Base-by-base conservation (phyloP, 1,140 invertebrate species). In the Leptestheria dahalacensis region DNA sequence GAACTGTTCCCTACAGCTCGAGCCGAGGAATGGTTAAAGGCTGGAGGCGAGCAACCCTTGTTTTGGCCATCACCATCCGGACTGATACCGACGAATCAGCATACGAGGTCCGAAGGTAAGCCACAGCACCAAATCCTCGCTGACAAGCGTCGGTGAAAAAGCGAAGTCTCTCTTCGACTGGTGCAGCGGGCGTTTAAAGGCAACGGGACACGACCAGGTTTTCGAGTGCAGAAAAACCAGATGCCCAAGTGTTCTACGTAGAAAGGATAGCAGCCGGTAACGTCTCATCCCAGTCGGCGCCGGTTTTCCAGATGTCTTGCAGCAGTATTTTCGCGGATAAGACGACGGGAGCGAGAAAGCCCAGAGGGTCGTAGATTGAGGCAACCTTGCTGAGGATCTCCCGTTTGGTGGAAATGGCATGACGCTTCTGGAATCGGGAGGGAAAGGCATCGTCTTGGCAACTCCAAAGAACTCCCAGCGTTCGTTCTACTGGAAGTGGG, bases 1-100 rank as follows among this genome's bases (percentile, higher is more conserved):
- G 67, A 2, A 66, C 54, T 3, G 68, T 67, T 12, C 66, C 57
- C 6, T 49, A 46, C 15, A 62, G 48, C 29, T 61, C 60, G 11
- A 48, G 23, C 23, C 57, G 57, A 20, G 60, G 60, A 15, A 61
- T 61, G 3, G 60, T 59, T 15, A 55, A 18, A 23, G 53, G 57
- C 24, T 61, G 25, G 15, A 61, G 20, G 15, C 54, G 60, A 9
- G 60, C 4, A 10, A 60, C 29, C 48, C 60, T n/a, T 11, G 56
- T 48, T 47, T 61, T 61, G 9, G 28, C 10, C 28, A 25, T 23
- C 11, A 60, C n/a, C 3, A 62, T 33, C n/a, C n/a, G n/a, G 4
- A 50, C 15, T 18, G 48, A 21, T 4, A 23, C 6, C 18, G 10
- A 21, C 18, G 4, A 21, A 21, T 50, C 21, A 23, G 23, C 24